A percentile compares a stretch with the other conserved stretches of the same genome.
Evolutionary conservation across 2,797 vertebrate genomes (phyloP).

Genomic region (Carapus acus): DNA sequence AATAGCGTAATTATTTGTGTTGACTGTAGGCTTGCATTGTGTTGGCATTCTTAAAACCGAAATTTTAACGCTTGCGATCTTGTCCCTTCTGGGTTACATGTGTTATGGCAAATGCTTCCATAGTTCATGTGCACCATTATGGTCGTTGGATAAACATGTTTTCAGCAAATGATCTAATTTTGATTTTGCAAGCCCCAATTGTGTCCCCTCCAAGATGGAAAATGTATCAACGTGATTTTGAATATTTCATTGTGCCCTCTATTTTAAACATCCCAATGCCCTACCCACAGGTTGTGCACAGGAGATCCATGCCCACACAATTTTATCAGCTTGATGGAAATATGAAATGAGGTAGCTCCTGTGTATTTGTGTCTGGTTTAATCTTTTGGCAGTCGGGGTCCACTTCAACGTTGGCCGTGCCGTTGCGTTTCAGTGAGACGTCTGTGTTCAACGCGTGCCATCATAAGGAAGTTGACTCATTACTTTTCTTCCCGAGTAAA

Average conservation of each 20-base stretch:
- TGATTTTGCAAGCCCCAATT: slow-evolving; percentile 23
- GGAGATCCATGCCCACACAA: slow-evolving; percentile 46
- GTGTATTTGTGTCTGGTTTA: slow-evolving; percentile 47
- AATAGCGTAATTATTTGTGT: slow-evolving; percentile 27
- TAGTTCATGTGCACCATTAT: slow-evolving; percentile 19
- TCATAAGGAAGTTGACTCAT: slow-evolving; percentile 54
- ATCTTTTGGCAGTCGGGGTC: slow-evolving; percentile 43
- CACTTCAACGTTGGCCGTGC: slow-evolving; percentile 38
- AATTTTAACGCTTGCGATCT: not conserved
- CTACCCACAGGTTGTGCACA: slow-evolving; percentile 57
- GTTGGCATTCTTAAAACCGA: slow-evolving; percentile 4
- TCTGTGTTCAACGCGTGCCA: slow-evolving; percentile 46
- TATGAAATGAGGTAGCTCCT: slow-evolving; percentile 50
- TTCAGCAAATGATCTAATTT: slow-evolving; percentile 27
- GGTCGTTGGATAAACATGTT: slow-evolving; percentile 22
- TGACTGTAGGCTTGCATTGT: slow-evolving; percentile 26
- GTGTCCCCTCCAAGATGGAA: slow-evolving; percentile 13
- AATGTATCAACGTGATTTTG: slow-evolving; percentile 18
- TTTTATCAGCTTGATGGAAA: slow-evolving; percentile 52
- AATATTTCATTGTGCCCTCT: slow-evolving; percentile 19
- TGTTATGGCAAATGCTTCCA: slow-evolving; percentile 21
- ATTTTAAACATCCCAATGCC: slow-evolving; percentile 44
- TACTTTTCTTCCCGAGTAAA: slow-evolving; percentile 53
- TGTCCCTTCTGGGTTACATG: slow-evolving; percentile 7
- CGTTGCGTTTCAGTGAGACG: slow-evolving; percentile 50